A percentile compares a stretch with the other conserved stretches of the same genome.
Conservation (phyloP, 1,140 invertebrate genomes). For the Plodia interpunctella region DNA sequence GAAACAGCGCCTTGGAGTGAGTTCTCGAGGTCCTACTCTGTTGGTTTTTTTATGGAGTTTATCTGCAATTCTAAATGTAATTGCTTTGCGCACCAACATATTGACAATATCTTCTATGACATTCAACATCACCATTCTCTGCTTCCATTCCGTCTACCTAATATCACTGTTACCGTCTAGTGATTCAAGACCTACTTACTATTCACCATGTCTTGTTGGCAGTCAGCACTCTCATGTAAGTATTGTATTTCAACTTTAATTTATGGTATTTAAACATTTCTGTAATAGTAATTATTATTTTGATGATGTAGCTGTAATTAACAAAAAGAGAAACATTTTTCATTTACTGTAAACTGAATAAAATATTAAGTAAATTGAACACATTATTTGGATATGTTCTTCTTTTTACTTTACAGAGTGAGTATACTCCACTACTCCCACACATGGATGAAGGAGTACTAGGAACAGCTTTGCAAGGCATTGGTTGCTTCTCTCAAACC, state of each 20-base stretch:
- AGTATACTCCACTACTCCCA: conserved; percentile 80
- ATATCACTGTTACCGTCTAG: conserved; percentile 80
- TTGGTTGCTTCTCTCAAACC: conserved; percentile 83
- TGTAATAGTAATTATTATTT: background rate
- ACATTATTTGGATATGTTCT: too few relatives aligned
- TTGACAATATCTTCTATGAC: conserved; percentile 56
- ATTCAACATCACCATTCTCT: conserved; percentile 72
- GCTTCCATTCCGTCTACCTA: conserved; percentile 79
- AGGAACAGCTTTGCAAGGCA: conserved; percentile 88
- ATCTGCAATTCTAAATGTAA: conserved; percentile 79
- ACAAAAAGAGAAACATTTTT: too few relatives aligned
- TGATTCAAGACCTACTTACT: conserved; percentile 69
- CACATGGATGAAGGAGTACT: conserved; percentile 80
- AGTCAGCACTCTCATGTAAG: conserved; percentile 77
- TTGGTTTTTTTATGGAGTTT: conserved; percentile 82
- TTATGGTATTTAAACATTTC: background rate
- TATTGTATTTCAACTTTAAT: conserved; percentile 2
- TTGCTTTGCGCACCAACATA: conserved; percentile 76
- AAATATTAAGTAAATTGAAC: too few relatives aligned
- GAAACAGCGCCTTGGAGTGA: conserved; percentile 79
- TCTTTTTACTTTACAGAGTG: conserved; percentile 51
- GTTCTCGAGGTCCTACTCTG: conserved; percentile 83
- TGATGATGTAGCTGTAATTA: background rate
- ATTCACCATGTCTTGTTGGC: conserved; percentile 70
- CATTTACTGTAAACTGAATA: too few relatives aligned